Percentiles rank a stretch among this genome's conserved stretches.
Evolutionary conservation across 2,888 invertebrate species (phyloP).

Genomic region (Agonopterix arenella): DNA sequence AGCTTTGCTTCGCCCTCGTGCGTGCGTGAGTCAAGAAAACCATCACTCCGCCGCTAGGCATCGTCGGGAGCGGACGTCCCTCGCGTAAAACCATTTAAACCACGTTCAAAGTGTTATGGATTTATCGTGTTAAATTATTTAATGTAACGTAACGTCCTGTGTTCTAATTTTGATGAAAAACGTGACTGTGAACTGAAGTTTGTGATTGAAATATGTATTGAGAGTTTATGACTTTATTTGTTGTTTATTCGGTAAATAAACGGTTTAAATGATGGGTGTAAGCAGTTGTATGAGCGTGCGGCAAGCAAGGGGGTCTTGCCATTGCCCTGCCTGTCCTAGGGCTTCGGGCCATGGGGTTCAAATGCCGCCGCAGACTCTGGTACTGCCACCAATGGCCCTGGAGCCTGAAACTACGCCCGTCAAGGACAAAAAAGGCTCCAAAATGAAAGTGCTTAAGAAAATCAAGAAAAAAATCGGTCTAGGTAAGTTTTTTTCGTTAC

Average conservation of each 20-base stretch:
- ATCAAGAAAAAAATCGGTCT: slow-evolving; percentile 92
- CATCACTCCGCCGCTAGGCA: slow-evolving; percentile 54
- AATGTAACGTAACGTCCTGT: not conserved
- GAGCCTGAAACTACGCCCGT: slow-evolving; percentile 65
- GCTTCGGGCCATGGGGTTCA: slow-evolving; percentile 48
- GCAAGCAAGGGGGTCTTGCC: slow-evolving; percentile 73
- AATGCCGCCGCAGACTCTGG: slow-evolving; percentile 65
- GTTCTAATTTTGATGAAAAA: not conserved
- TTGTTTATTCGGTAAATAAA: slow-evolving; percentile 1
- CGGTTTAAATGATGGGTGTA: slow-evolving; percentile 66
- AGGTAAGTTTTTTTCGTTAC: slow-evolving; percentile 76
- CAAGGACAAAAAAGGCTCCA: slow-evolving; percentile 73
- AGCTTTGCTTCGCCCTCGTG: slow-evolving; percentile 22
- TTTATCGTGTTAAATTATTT: not conserved
- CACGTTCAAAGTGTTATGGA: not conserved
- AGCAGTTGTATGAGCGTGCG: slow-evolving; percentile 77
- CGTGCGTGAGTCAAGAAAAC: slow-evolving; percentile 4
- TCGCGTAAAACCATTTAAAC: slow-evolving; percentile 9
- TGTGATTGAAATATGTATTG: not conserved
- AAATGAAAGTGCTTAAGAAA: slow-evolving; percentile 94
- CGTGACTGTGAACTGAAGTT: slow-evolving; percentile 2
- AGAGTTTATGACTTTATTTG: not conserved
- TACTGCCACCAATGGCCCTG: slow-evolving; percentile 65
- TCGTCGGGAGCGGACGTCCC: slow-evolving; percentile 53
- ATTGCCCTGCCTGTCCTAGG: slow-evolving; percentile 72